Evolutionary conservation across 2,797 vertebrate genomes (phyloP).

Genomic region (Anniella stebbinsi): DNA sequence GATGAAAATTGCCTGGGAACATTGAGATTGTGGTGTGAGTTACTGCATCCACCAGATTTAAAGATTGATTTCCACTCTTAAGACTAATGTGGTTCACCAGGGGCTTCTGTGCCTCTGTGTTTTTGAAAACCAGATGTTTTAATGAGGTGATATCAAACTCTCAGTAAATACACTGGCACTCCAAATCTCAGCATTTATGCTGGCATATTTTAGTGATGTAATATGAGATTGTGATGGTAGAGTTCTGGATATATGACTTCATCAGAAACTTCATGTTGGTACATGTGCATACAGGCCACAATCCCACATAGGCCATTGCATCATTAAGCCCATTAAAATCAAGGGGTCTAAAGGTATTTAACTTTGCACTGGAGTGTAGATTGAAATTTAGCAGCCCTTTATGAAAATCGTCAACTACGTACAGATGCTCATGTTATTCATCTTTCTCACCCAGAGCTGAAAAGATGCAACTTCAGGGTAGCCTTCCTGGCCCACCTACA

Average conservation of each 20-base stretch:
- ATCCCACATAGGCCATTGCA: background rate
- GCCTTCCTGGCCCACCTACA: background rate
- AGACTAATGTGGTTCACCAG: background rate
- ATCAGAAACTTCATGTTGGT: background rate
- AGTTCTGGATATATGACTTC: background rate
- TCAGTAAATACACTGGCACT: constrained; percentile 18
- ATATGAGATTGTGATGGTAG: background rate
- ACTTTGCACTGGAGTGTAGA: background rate
- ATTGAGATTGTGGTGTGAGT: constrained; percentile 23
- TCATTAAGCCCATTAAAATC: background rate
- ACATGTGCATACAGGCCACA: background rate
- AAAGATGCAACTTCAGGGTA: background rate
- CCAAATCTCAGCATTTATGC: background rate
- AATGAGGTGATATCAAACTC: constrained; percentile 14
- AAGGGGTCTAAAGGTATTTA: background rate
- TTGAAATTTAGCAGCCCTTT: background rate
- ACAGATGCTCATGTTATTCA: background rate
- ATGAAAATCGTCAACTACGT: background rate
- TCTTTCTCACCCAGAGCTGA: constrained; percentile 6
- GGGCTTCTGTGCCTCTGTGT: constrained; percentile 6
- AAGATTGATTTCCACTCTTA: constrained; percentile 34
- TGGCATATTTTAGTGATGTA: constrained; percentile 10
- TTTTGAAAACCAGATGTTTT: constrained; percentile 37
- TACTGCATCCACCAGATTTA: background rate
- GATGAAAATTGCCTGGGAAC: constrained; percentile 12